phyloP scores from a whole-genome alignment of 2,113 vertebrate species.

The Phalacrocorax pelagicus region DNA sequence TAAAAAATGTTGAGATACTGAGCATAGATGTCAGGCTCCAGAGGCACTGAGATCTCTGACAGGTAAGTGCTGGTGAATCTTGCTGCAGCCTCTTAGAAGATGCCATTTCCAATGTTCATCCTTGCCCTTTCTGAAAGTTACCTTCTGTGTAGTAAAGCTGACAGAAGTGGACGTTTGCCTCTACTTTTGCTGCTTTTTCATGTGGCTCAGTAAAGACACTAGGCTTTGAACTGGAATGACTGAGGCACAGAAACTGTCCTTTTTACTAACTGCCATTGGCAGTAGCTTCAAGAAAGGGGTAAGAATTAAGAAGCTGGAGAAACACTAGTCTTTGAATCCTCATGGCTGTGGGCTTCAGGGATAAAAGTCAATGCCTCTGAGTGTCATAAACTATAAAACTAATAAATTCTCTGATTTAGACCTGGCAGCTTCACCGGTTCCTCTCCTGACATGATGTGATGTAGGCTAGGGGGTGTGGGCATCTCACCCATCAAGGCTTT shows the following conservation, averaged over 20 bases:
- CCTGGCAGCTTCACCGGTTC: background rate
- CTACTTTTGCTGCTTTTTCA: background rate
- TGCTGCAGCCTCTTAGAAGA: background rate
- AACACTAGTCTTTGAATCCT: background rate
- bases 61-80: background rate
- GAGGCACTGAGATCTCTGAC: background rate
- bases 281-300: background rate
- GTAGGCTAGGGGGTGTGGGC: background rate
- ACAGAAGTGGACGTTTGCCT: background rate
- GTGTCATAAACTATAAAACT: background rate
- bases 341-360: background rate
- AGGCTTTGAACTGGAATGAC: background rate
- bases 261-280: background rate
- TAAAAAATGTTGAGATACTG: background rate
- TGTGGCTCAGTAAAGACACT: background rate
- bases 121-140: background rate
- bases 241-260: background rate
- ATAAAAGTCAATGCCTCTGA: background rate
- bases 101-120: background rate
- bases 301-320: background rate
- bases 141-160: background rate
- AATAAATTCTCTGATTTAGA: background rate
- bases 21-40: background rate
- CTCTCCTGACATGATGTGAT: background rate
- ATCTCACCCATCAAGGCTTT: background rate